Evolutionary conservation across 2,888 invertebrate species (phyloP).

Genomic region (Lamellibrachia columna): DNA sequence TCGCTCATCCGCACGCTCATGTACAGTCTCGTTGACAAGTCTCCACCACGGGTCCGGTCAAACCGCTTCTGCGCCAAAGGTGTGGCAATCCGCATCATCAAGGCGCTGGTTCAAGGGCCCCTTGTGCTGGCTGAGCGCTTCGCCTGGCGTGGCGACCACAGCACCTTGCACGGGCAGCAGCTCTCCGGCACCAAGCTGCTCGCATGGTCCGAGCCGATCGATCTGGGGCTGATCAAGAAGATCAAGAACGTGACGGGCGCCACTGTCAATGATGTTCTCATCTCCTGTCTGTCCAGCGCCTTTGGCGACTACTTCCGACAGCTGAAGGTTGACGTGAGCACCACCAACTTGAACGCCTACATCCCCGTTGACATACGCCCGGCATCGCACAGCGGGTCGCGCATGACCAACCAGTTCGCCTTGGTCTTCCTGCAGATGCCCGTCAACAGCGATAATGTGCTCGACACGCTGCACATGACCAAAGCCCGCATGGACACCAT

Average conservation of each 20-base stretch:
- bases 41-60: conserved; percentile 25
- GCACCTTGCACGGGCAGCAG: conserved; percentile 36
- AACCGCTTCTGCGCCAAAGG: conserved; percentile 32
- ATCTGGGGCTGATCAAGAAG: conserved; percentile 38
- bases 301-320: conserved; percentile 35
- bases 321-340: neutral
- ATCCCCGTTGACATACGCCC: conserved; percentile 41
- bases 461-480: conserved; percentile 26
- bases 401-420: conserved; percentile 41
- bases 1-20: conserved; percentile 36
- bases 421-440: conserved; percentile 39
- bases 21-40: conserved; percentile 35
- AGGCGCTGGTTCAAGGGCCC: conserved; percentile 33
- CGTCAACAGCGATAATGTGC: conserved; percentile 23
- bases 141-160: conserved; percentile 31
- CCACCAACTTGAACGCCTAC: conserved; percentile 33
- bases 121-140: conserved; percentile 33
- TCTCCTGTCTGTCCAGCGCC: conserved; percentile 39
- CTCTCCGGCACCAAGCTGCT: conserved; percentile 36
- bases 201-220: conserved; percentile 38
- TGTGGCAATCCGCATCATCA: conserved; percentile 20
- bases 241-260: conserved; percentile 38
- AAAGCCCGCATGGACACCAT: conserved; percentile 38
- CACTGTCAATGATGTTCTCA: conserved; percentile 44
- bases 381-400: conserved; percentile 24